These are phyloP conservation scores for Apeltes quadracus DNA, from an alignment of 2,113 vertebrate species.

Conservation along the genomic window DNA sequence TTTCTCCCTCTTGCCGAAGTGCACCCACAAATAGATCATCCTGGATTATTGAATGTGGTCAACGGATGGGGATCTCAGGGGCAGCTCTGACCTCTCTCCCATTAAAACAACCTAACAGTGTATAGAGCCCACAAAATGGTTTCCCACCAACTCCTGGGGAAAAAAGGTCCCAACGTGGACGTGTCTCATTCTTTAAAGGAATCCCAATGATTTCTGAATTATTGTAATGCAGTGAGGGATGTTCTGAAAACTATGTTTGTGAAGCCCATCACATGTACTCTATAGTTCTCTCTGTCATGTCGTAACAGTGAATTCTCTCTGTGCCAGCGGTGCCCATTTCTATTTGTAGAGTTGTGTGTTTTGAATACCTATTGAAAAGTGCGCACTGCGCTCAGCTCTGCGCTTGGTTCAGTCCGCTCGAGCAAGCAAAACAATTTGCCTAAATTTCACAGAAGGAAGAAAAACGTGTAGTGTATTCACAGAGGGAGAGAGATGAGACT, in stretches of 20 bases:
- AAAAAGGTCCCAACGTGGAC: neutral
- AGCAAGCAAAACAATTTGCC: constrained; percentile 16
- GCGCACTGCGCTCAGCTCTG: constrained; percentile 6
- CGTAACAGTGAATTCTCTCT: neutral
- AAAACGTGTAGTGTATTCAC: constrained; percentile 17
- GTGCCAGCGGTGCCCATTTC: neutral
- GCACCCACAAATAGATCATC: constrained; percentile 34
- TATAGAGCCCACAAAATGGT: constrained; percentile 29
- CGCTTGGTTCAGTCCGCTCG: constrained; percentile 12
- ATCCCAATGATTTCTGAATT: constrained; percentile 1
- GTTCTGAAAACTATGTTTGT: constrained; percentile 9
- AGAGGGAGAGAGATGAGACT: constrained; percentile 1
- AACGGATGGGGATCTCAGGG: neutral
- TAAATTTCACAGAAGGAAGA: constrained; percentile 22
- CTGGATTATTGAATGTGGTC: constrained; percentile 41
- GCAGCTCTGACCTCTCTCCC: constrained; percentile 5
- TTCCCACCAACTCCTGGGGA: constrained; percentile 7
- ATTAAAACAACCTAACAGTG: constrained; percentile 47
- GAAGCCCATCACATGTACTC: constrained; percentile 11
- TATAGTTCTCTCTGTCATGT: neutral
- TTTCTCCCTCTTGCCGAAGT: neutral
- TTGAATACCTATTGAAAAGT: constrained; percentile 6
- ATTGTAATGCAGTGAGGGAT: neutral
- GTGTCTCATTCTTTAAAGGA: constrained; percentile 9
- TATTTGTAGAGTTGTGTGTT: constrained; percentile 27